These are phyloP conservation scores for Stictonetta naevosa DNA, from an alignment of 2,113 vertebrate genomes.

Conservation along the genomic window DNA sequence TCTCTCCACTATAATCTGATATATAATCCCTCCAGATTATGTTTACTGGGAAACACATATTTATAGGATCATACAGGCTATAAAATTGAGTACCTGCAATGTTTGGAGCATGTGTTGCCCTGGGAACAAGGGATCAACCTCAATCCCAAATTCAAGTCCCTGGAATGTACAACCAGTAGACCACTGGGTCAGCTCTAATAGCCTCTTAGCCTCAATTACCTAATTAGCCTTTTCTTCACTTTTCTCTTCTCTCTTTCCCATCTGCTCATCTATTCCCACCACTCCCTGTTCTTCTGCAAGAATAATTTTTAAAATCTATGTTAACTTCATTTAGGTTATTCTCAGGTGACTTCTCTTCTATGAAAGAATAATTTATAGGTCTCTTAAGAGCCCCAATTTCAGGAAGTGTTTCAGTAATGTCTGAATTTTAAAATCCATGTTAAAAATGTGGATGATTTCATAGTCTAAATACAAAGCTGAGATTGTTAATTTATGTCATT, in stretches of 20 bases:
- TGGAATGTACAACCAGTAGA: conserved; percentile 39
- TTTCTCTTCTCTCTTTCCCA: conserved; percentile 63
- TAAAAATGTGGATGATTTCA: conserved; percentile 33
- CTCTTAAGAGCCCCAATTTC: conserved; percentile 50
- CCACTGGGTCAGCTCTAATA: conserved; percentile 68
- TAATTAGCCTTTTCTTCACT: conserved; percentile 69
- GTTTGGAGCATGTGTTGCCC: neutral
- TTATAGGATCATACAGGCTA: neutral
- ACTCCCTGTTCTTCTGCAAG: conserved; percentile 67
- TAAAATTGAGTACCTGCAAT: neutral
- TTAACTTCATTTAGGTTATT: conserved; percentile 74
- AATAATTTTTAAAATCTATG: conserved; percentile 71
- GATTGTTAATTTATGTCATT: neutral
- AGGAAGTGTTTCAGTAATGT: conserved; percentile 41
- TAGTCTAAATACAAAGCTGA: neutral
- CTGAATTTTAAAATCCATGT: conserved; percentile 50
- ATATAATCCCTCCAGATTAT: neutral
- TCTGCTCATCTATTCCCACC: conserved; percentile 76
- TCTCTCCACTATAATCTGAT: neutral
- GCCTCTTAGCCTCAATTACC: conserved; percentile 73
- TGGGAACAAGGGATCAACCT: conserved; percentile 34
- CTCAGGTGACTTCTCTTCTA: conserved; percentile 61
- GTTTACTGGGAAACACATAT: neutral
- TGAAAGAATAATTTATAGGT: conserved; percentile 69
- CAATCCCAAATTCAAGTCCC: conserved; percentile 48